These are phyloP conservation scores for Rattus norvegicus DNA, from an alignment of 2,113 vertebrate genomes.

Conservation along the genomic window GRCr8 NC_086019.1:8000501-8001000, in stretches of 20 bases:
- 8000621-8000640: neutral
- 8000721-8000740: neutral
- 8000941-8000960: neutral
- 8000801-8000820: neutral
- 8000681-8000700: slow-evolving; percentile 2
- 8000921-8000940: neutral
- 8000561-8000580: neutral
- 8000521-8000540: neutral
- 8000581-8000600: neutral
- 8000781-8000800: slow-evolving; percentile 1
- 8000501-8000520: neutral
- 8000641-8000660: neutral
- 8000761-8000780: neutral
- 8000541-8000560: neutral
- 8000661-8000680: neutral
- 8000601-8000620: neutral
- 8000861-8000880: neutral
- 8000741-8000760: neutral
- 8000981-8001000: neutral
- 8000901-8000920: neutral
- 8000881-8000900: neutral
- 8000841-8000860: neutral
- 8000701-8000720: neutral
- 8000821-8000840: neutral
- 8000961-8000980: neutral